Base-by-base conservation (phyloP, 2,113 vertebrate genomes). In the Glareola pratincola region DNA sequence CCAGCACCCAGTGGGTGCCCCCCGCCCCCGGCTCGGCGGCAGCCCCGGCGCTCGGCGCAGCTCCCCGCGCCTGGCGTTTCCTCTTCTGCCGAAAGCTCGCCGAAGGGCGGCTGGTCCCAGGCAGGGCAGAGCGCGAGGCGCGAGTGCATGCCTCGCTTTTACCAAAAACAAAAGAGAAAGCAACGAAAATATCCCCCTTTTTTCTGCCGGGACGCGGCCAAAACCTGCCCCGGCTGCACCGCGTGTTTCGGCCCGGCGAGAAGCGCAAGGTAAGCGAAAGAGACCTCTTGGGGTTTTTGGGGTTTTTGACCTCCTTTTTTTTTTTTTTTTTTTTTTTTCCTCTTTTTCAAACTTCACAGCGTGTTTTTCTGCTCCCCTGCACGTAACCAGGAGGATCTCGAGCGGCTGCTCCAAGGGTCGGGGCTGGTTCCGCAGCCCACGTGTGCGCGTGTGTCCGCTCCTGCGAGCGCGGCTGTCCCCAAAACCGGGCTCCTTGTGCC, bases 161-260 rank as follows among this genome's bases (percentile, higher is more conserved):
- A 88, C 48, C 75, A 59, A 92, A 96, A 97, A 6, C 78, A 92
- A 96, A 97, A 97, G 93, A 96, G 97, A 96, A 97, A 97, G 88
- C 85, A 66, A 41, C 8, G 1, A 0, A 64, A 51, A 34, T 39
- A 81, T 43, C 27, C 83, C 92, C 88, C 23, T 53, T 82, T 72
- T 37, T 2, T 11, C 4, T n/a, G 71, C 57, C 2, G 21, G 48
- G 80, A 48, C 45, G 12, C 27, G 0, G 67, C 79, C 50, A 24
- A 6, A 4, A 13, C 37, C 75, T 50, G n/a, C 22, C 32, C 47
- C 1, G 17, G n/a, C 37, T 18, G n/a, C 27, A 1, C 53, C 45
- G 14, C 48, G 0, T 59, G 87, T 34, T 23, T 23, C 48, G 1
- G 45, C 79, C 12, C 2, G 2, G 47, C 0, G 2, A 84, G 79